Evolutionary conservation across 2,888 invertebrate species (phyloP).

Genomic region (Drosophila gaucha): DNA sequence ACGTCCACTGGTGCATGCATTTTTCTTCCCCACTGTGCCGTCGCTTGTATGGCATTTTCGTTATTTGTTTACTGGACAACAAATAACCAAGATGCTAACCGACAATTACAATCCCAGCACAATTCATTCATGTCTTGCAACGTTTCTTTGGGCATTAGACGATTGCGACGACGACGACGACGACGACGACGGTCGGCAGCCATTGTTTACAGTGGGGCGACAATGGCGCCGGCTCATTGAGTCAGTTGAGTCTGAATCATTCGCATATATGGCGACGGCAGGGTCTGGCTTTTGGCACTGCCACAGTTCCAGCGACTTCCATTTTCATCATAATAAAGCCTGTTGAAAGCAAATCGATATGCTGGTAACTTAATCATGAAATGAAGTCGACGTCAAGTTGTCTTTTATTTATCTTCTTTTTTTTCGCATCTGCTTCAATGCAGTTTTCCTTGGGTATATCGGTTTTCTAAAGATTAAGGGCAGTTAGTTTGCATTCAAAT

Average conservation of each 20-base stretch:
- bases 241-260: conserved; percentile 6
- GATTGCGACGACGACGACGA: not conserved
- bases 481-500: no score
- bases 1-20: no score
- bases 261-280: conserved; percentile 21
- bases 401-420: conserved; percentile 52
- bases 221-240: conserved; percentile 40
- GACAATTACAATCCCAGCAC: conserved; percentile 66
- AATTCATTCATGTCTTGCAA: conserved; percentile 69
- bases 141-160: conserved; percentile 44
- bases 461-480: not conserved
- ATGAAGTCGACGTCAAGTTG: conserved; percentile 71
- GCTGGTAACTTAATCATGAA: conserved; percentile 72
- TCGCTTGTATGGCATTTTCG: conserved; percentile 23
- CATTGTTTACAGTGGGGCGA: conserved; percentile 62
- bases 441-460: not conserved
- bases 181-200: conserved; percentile 15
- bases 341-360: conserved; percentile 77
- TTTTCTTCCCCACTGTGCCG: conserved; percentile 30
- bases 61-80: conserved; percentile 56
- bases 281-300: conserved; percentile 14
- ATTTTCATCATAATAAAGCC: conserved; percentile 76
- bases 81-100: conserved; percentile 58
- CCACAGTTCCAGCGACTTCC: conserved; percentile 58
- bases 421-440: not conserved